Evolutionary conservation across 2,113 vertebrate species (phyloP).

Genomic region (Glaucidium brasilianum): DNA sequence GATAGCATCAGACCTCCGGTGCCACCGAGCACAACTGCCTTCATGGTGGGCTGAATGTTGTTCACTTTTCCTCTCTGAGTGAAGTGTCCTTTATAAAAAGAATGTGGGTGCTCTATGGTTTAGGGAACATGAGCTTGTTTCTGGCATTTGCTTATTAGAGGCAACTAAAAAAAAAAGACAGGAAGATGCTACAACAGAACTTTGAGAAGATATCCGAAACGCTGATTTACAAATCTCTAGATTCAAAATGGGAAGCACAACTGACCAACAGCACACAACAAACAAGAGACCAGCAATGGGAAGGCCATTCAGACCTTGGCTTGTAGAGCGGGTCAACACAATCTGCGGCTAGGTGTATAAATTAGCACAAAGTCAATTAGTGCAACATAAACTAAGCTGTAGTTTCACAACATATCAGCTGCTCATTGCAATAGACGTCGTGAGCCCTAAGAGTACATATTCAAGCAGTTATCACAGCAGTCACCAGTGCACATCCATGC

Average conservation of each 20-base stretch:
- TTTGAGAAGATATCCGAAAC: not conserved
- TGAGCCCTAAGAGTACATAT: not conserved
- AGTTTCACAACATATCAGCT: not conserved
- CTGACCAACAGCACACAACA: accelerated
- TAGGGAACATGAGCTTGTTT: accelerated
- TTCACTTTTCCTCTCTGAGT: not conserved
- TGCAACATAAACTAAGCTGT: not conserved
- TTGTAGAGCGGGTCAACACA: not conserved
- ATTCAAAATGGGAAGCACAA: not conserved
- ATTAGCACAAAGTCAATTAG: not conserved
- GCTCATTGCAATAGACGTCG: not conserved
- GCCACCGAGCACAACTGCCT: not conserved
- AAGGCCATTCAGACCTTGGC: not conserved
- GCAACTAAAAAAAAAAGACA: not conserved
- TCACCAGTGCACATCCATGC: not conserved
- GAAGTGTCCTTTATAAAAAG: not conserved
- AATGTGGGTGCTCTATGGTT: accelerated
- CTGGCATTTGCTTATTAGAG: not conserved
- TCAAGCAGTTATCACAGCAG: not conserved
- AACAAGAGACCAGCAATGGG: not conserved
- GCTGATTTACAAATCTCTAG: accelerated
- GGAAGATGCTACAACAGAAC: not conserved
- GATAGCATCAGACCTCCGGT: accelerated
- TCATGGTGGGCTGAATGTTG: not conserved
- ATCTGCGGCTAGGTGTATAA: not conserved